Evolutionary conservation across 2,888 invertebrate species (phyloP).

Genomic region (Erebia palarica): DNA sequence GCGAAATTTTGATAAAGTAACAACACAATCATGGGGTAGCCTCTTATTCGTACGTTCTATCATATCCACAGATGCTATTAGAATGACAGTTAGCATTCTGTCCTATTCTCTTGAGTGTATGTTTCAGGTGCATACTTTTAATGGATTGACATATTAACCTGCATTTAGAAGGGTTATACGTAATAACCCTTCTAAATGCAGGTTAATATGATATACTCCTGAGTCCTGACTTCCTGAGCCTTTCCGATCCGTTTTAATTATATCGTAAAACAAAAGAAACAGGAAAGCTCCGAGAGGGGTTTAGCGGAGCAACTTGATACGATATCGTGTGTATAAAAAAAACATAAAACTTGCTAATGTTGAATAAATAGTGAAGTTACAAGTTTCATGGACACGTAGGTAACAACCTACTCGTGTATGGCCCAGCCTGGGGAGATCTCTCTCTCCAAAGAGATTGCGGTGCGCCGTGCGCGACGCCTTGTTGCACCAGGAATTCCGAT

Average conservation of each 20-base stretch:
- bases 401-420: conserved; percentile 24
- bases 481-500: too few relatives aligned
- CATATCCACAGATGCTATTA: too few relatives aligned
- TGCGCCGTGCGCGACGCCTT: not conserved
- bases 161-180: too few relatives aligned
- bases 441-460: conserved; percentile 30
- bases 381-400: conserved; percentile 33
- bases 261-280: conserved; percentile 30
- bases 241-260: conserved; percentile 29
- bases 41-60: too few relatives aligned
- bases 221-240: conserved; percentile 12
- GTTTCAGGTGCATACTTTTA: too few relatives aligned
- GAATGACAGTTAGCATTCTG: too few relatives aligned
- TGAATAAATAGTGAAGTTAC: conserved; percentile 34
- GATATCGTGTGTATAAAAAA: conserved; percentile 32
- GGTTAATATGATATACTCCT: conserved; percentile 18
- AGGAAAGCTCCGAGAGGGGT: conserved; percentile 25
- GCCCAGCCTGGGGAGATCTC: conserved; percentile 28
- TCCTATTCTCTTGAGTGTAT: not conserved
- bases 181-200: conserved; percentile 3
- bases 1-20: too few relatives aligned
- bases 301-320: conserved; percentile 30
- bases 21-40: too few relatives aligned
- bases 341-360: conserved; percentile 32
- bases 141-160: too few relatives aligned